Evolutionary conservation across 1,140 invertebrate species (phyloP).

Genomic region (Pseudomyrmex dendroicus): DNA sequence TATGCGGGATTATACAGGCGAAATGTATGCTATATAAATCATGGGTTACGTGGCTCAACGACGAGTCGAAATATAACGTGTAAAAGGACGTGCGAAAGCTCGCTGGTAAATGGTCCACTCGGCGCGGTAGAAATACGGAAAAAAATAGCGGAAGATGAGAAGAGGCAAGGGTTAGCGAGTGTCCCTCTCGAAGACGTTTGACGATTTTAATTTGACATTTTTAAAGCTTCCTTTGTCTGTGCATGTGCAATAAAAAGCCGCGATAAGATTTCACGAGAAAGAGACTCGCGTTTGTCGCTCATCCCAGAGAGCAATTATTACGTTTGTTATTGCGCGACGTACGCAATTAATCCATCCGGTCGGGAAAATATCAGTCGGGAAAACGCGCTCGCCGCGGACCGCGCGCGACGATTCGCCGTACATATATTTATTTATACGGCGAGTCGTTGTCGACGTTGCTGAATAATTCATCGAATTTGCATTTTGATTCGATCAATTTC

Average conservation of each 20-base stretch:
- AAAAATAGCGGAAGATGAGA: slow-evolving; percentile 4
- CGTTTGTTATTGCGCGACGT: slow-evolving; percentile 16
- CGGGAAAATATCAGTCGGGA: neutral
- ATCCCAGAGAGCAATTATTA: slow-evolving; percentile 16
- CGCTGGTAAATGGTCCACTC: slow-evolving; percentile 29
- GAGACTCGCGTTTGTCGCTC: neutral
- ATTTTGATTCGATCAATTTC: slow-evolving; percentile 63
- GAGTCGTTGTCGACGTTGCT: slow-evolving; percentile 24
- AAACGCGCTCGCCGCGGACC: slow-evolving; percentile 8
- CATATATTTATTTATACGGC: slow-evolving; percentile 21
- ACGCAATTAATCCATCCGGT: slow-evolving; percentile 24
- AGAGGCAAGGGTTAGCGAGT: neutral
- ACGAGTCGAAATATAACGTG: slow-evolving; percentile 33
- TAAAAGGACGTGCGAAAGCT: slow-evolving; percentile 36
- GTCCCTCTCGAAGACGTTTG: neutral
- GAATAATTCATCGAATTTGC: slow-evolving; percentile 64
- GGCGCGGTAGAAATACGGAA: neutral
- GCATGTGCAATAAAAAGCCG: too few relatives aligned
- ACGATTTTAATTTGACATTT: slow-evolving; percentile 4
- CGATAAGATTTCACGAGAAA: neutral
- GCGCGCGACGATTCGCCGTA: slow-evolving; percentile 4
- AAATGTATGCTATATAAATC: slow-evolving; percentile 48
- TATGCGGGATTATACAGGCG: slow-evolving; percentile 48
- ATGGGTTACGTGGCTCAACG: slow-evolving; percentile 9
- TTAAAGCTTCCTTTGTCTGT: neutral